Percentiles rank a stretch among this genome's conserved stretches.
Conservation (phyloP, 2,113 vertebrate species). For the Helogale parvula region DNA sequence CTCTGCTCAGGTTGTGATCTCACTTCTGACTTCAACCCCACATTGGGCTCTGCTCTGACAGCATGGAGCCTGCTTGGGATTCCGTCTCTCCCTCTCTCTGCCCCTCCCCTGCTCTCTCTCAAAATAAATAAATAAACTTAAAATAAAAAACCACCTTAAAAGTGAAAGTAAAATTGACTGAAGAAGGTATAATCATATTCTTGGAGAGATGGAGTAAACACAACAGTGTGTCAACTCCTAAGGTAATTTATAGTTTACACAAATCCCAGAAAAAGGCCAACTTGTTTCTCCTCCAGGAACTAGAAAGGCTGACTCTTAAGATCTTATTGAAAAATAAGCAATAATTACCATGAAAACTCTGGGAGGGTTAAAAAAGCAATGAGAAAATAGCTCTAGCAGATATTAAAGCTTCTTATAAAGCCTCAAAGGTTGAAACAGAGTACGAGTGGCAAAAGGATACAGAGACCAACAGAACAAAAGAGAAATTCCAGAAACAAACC, state of each 20-base stretch:
- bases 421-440: neutral
- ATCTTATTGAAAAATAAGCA: neutral
- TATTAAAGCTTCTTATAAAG: slow-evolving; percentile 23
- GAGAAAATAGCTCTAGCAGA: neutral
- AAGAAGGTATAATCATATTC: neutral
- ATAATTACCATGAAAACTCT: neutral
- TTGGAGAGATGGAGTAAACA: neutral
- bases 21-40: neutral
- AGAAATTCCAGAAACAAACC: neutral
- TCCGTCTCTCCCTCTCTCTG: neutral
- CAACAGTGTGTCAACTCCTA: neutral
- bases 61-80: neutral
- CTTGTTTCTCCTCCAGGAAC: slow-evolving; percentile 20
- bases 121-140: neutral
- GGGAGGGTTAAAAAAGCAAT: neutral
- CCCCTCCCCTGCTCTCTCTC: neutral
- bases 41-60: neutral
- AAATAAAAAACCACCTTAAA: neutral
- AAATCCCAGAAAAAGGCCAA: neutral
- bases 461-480: neutral
- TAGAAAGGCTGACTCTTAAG: neutral
- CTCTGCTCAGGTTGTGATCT: neutral
- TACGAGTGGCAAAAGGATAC: neutral
- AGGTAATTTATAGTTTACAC: neutral
- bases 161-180: neutral